A percentile compares a stretch with the other conserved stretches of the same genome.
Conservation (phyloP, 2,113 vertebrate species). For the Argyrosomus japonicus region DNA sequence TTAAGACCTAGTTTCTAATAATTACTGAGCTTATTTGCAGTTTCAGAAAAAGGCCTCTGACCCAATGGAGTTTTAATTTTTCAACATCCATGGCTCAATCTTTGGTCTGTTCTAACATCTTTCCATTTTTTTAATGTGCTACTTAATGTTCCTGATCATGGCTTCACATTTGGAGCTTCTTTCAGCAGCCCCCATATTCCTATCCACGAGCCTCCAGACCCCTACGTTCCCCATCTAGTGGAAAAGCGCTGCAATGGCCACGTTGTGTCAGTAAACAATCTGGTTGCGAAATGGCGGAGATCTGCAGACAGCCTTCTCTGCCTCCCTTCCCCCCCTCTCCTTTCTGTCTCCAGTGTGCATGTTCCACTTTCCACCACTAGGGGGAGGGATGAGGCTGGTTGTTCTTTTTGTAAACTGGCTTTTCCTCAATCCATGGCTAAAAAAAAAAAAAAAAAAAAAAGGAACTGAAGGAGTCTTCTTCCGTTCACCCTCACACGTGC, state of each 20-base stretch:
- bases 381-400: conserved; percentile 80
- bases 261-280: conserved; percentile 88
- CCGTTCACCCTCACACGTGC: conserved; percentile 20
- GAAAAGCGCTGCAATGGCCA: conserved; percentile 71
- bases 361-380: conserved; percentile 86
- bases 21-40: background rate
- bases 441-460: background rate
- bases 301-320: conserved; percentile 81
- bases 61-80: background rate
- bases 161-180: conserved; percentile 40
- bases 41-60: background rate
- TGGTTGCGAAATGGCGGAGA: conserved; percentile 90
- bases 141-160: conserved; percentile 34
- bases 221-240: conserved; percentile 68
- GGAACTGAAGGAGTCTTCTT: conserved; percentile 37
- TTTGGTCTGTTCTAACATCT: conserved; percentile 16
- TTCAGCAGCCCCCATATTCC: conserved; percentile 38
- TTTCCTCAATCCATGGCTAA: conserved; percentile 39
- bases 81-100: background rate
- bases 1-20: background rate
- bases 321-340: conserved; percentile 75
- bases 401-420: conserved; percentile 42
- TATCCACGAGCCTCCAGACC: conserved; percentile 53
- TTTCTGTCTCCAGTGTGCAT: conserved; percentile 75
- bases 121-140: conserved; percentile 30